Conservation (phyloP, 1,140 invertebrate species). For the Conus betulinus region DNA sequence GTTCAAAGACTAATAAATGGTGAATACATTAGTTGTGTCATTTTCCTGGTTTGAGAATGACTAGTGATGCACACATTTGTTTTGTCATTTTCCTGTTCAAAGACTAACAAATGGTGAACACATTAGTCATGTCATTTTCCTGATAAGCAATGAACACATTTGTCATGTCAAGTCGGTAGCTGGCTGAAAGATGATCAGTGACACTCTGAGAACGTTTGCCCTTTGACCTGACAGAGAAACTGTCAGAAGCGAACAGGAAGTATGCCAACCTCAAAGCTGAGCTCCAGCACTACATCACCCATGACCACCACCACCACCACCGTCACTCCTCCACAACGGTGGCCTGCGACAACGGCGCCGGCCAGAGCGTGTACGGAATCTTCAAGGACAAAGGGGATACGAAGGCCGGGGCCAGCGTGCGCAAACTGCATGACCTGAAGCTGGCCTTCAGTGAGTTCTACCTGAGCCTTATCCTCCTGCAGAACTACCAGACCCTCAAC, state of each 20-base stretch:
- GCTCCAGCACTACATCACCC: conserved; percentile 76
- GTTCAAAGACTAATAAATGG: too few species aligned
- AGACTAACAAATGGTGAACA: too few species aligned
- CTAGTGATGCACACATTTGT: too few species aligned
- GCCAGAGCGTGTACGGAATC: conserved; percentile 42
- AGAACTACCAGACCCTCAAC: conserved; percentile 92
- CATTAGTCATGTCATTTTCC: too few species aligned
- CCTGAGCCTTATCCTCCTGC: conserved; percentile 92
- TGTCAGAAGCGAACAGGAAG: conserved; percentile 96
- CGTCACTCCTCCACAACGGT: conserved; percentile 19
- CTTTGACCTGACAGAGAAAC: conserved; percentile 85
- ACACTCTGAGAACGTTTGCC: too few species aligned
- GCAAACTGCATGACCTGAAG: conserved; percentile 89
- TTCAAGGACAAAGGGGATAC: conserved; percentile 60
- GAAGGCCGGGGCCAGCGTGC: conserved; percentile 54
- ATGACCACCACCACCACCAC: conserved; percentile 58
- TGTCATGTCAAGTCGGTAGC: too few species aligned
- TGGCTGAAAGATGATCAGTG: too few species aligned
- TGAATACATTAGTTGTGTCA: too few species aligned
- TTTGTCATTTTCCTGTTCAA: too few species aligned
- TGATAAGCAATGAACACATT: too few species aligned
- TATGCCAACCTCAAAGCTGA: conserved; percentile 94
- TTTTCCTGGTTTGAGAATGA: too few species aligned
- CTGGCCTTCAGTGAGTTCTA: conserved; percentile 99
- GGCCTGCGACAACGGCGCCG: conserved; percentile 52